Percentiles rank a stretch among this genome's conserved stretches.
phyloP scores from a whole-genome alignment of 1,140 invertebrate species.

The Lepidurus packardi region DNA sequence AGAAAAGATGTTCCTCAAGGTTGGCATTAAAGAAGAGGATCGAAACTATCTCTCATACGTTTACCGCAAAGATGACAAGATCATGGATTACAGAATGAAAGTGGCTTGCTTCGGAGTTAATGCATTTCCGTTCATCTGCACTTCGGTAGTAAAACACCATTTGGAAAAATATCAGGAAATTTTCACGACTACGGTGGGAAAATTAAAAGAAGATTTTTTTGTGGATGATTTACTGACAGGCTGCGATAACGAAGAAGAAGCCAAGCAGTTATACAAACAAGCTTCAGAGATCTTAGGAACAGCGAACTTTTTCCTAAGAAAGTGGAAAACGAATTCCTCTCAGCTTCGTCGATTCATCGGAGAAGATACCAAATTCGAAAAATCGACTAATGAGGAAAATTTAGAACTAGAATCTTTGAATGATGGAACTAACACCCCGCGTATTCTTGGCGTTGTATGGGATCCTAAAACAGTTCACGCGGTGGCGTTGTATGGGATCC shows the following conservation, averaged over 20 bases:
- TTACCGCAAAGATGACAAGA: neutral
- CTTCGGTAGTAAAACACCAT: neutral
- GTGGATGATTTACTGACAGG: slow-evolving; percentile 48
- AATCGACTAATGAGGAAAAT: neutral
- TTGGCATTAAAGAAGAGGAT: slow-evolving; percentile 18
- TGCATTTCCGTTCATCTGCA: neutral
- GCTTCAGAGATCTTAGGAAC: neutral
- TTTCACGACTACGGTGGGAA: neutral
- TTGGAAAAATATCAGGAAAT: neutral
- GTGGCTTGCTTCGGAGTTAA: neutral
- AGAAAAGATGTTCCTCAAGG: slow-evolving; percentile 10
- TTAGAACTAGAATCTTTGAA: neutral
- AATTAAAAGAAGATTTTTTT: slow-evolving; percentile 39
- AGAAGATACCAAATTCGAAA: neutral
- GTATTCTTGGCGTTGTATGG: slow-evolving; percentile 6
- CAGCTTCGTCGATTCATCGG: neutral
- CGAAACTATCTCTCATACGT: slow-evolving; percentile 2
- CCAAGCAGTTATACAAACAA: slow-evolving; percentile 7
- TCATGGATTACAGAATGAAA: neutral
- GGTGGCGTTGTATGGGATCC: no score
- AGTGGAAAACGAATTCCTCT: neutral
- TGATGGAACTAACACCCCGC: neutral
- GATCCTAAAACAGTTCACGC: no score
- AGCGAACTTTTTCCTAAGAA: neutral
- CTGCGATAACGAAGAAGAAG: slow-evolving; percentile 35